Percentiles rank a stretch among this genome's conserved stretches.
These are phyloP conservation scores for Eristalis pertinax DNA, from an alignment of 2,888 invertebrate species.

Conservation along the genomic window DNA sequence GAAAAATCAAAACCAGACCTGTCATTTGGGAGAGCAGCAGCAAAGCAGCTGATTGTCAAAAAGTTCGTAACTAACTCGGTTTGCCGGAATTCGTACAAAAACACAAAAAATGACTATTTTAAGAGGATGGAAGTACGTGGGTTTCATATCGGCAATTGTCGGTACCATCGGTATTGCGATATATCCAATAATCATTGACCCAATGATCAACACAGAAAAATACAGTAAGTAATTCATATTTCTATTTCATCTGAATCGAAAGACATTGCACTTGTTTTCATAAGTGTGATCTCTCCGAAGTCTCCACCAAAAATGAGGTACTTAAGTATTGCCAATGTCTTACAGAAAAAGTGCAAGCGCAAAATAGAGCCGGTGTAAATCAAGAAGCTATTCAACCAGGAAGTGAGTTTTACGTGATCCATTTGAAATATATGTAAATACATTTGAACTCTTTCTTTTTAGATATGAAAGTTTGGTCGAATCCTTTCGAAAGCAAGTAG, in stretches of 20 bases:
- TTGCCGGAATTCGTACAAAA: neutral
- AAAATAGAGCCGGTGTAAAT: slow-evolving; percentile 81
- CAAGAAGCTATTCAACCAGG: slow-evolving; percentile 84
- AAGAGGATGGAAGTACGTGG: slow-evolving; percentile 84
- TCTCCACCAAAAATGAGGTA: slow-evolving; percentile 13
- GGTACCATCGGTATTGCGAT: slow-evolving; percentile 83
- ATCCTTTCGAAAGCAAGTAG: slow-evolving; percentile 82
- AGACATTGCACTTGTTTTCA: slow-evolving; percentile 22
- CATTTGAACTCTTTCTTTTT: slow-evolving; percentile 73
- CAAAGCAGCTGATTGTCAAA: slow-evolving; percentile 53
- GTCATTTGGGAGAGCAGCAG: neutral
- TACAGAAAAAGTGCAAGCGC: slow-evolving; percentile 82
- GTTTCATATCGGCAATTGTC: slow-evolving; percentile 83
- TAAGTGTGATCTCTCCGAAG: slow-evolving; percentile 21
- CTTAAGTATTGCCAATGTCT: slow-evolving; percentile 42
- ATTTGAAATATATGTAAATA: neutral
- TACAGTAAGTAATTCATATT: slow-evolving; percentile 78
- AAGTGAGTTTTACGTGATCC: slow-evolving; percentile 79
- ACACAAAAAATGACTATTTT: slow-evolving; percentile 76
- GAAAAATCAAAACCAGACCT: neutral
- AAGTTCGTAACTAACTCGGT: neutral
- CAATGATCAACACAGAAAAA: slow-evolving; percentile 84
- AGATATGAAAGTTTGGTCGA: slow-evolving; percentile 84
- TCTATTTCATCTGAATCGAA: neutral
- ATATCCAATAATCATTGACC: slow-evolving; percentile 85